A percentile compares a stretch with the other conserved stretches of the same genome.
phyloP scores from a whole-genome alignment of 2,113 vertebrate genomes.

The Pangasianodon gigas region DNA sequence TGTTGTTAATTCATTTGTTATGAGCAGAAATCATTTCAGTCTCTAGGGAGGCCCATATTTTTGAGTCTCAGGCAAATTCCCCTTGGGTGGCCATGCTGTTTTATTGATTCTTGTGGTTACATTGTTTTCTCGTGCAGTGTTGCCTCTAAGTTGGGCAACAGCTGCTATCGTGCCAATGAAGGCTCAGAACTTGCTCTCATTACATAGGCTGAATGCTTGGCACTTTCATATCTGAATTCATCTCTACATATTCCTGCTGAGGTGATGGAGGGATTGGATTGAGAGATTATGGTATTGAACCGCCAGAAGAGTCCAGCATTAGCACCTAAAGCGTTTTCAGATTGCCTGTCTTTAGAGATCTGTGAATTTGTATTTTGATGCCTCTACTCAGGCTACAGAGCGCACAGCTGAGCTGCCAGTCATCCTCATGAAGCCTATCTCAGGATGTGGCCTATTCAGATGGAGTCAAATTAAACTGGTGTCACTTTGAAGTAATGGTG shows the following conservation, averaged over 20 bases:
- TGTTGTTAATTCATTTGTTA: slow-evolving; percentile 60
- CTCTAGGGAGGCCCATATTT: slow-evolving; percentile 47
- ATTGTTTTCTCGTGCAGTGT: slow-evolving; percentile 42
- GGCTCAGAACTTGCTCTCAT: slow-evolving; percentile 39
- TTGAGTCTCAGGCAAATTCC: slow-evolving; percentile 23
- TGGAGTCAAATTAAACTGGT: slow-evolving; percentile 66
- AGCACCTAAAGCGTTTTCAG: slow-evolving; percentile 49
- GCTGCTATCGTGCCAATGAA: slow-evolving; percentile 8
- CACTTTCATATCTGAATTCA: slow-evolving; percentile 47
- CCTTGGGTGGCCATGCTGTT: not conserved
- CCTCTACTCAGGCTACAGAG: slow-evolving; percentile 27
- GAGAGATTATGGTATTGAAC: slow-evolving; percentile 49
- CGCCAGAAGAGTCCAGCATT: slow-evolving; percentile 39
- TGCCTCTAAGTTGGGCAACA: not conserved
- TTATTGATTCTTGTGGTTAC: slow-evolving; percentile 52
- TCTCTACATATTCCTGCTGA: slow-evolving; percentile 48
- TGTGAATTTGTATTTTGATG: slow-evolving; percentile 44
- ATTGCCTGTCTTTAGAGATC: slow-evolving; percentile 53
- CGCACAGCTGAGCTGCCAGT: slow-evolving; percentile 41
- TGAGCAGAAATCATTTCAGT: slow-evolving; percentile 48
- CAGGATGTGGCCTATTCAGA: slow-evolving; percentile 59
- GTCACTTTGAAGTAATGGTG: slow-evolving; percentile 52
- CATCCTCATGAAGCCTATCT: slow-evolving; percentile 44
- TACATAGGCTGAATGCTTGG: slow-evolving; percentile 20
- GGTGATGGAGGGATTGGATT: slow-evolving; percentile 19